phyloP scores from a whole-genome alignment of 2,797 vertebrate genomes.

The Okamejei kenojei region DNA sequence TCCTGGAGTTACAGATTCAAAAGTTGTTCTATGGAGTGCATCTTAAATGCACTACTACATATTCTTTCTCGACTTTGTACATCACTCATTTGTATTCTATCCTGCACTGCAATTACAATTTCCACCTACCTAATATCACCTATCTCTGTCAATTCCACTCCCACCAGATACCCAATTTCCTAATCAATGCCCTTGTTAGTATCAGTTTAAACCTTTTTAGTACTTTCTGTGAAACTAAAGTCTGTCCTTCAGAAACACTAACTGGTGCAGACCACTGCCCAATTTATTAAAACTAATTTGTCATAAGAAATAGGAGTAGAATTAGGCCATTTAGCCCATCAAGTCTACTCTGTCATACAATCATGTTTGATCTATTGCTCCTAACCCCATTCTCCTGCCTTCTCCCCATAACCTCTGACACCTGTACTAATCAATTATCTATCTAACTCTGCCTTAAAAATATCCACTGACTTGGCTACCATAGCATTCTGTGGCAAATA shows the following conservation, averaged over 20 bases:
- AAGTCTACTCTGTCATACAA: no score
- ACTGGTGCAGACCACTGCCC: neutral
- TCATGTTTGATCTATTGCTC: no score
- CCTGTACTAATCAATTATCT: no score
- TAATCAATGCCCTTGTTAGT: neutral
- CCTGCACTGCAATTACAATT: neutral
- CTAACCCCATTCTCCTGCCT: no score
- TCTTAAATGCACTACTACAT: neutral
- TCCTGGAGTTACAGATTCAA: neutral
- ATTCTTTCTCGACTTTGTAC: neutral
- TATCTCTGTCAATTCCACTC: neutral
- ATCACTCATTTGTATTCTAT: neutral
- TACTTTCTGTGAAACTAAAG: neutral
- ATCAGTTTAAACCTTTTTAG: neutral
- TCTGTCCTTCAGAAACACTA: neutral
- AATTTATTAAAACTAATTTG: no score
- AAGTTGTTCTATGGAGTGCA: neutral
- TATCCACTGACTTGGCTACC: no score
- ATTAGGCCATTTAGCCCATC: no score
- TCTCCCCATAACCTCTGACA: no score
- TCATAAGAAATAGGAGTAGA: no score
- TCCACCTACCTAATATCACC: neutral
- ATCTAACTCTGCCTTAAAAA: no score
- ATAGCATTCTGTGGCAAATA: no score
- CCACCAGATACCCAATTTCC: neutral